Evolutionary conservation across 2,888 invertebrate genomes (phyloP).

Genomic region (Drosophila setosimentum): DNA sequence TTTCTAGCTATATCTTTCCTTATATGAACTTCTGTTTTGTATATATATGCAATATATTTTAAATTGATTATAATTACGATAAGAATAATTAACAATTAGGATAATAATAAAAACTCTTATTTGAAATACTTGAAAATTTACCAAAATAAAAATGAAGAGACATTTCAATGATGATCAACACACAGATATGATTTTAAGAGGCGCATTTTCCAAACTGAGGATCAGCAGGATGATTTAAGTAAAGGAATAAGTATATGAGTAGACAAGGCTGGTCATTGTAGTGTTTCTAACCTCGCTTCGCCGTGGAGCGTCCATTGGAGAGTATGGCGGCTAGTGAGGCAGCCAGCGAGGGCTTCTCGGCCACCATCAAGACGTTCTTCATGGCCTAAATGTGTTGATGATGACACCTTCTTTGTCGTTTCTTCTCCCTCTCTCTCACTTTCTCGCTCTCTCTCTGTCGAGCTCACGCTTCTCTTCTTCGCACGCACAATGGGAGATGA

Average conservation of each 20-base stretch:
- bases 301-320: constrained; percentile 90
- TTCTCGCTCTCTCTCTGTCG: constrained; percentile 10
- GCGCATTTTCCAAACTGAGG: not conserved
- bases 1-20: not conserved
- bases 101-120: not conserved
- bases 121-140: not conserved
- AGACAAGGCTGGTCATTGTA: not conserved
- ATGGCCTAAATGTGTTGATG: constrained; percentile 85
- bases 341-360: constrained; percentile 99
- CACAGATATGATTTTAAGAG: not conserved
- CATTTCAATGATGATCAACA: not conserved
- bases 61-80: not conserved
- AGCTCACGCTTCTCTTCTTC: constrained; percentile 9
- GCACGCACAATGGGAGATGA: constrained; percentile 30
- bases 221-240: not conserved
- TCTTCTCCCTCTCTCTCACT: not conserved
- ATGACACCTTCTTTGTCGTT: constrained; percentile 29
- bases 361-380: constrained; percentile 97
- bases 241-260: not conserved
- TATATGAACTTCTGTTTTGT: not conserved
- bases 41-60: not conserved
- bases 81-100: not conserved
- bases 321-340: constrained; percentile 97
- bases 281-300: constrained; percentile 75
- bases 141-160: not conserved